Conservation (phyloP, 2,113 vertebrate species). For the Aegotheles bennettii region DNA sequence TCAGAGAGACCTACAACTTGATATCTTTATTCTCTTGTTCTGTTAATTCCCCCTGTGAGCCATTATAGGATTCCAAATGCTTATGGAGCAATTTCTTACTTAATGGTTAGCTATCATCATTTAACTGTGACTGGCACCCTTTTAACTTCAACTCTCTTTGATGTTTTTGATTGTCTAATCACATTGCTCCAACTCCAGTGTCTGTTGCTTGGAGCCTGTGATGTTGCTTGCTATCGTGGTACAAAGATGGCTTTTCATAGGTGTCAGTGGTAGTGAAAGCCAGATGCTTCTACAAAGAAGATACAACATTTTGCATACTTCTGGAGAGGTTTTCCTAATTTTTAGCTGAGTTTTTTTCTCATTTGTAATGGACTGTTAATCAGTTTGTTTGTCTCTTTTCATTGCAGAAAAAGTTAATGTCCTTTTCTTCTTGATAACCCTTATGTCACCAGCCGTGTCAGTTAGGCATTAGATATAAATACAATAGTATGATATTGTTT, state of each 20-base stretch:
- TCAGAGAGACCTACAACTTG: not conserved
- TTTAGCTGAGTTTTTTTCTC: not conserved
- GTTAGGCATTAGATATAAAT: not conserved
- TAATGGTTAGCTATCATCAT: not conserved
- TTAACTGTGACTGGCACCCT: not conserved
- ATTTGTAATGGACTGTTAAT: not conserved
- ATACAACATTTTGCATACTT: not conserved
- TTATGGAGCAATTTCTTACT: not conserved
- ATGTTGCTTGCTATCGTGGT: not conserved
- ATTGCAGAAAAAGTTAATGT: not conserved
- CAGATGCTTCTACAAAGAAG: not conserved
- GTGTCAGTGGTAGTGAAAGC: not conserved
- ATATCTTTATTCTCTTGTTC: not conserved
- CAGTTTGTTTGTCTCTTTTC: too few relatives aligned
- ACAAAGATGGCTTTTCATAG: not conserved
- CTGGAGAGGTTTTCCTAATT: not conserved
- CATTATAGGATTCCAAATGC: not conserved
- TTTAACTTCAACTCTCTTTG: slow-evolving; percentile 11
- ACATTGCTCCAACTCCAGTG: not conserved
- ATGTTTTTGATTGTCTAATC: not conserved
- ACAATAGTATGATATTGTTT: not conserved
- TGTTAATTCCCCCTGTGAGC: not conserved
- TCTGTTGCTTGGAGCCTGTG: not conserved
- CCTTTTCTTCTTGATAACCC: not conserved
- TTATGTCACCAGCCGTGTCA: fast-evolving